phyloP scores from a whole-genome alignment of 2,113 vertebrate genomes.

The Panthera tigris region DNA sequence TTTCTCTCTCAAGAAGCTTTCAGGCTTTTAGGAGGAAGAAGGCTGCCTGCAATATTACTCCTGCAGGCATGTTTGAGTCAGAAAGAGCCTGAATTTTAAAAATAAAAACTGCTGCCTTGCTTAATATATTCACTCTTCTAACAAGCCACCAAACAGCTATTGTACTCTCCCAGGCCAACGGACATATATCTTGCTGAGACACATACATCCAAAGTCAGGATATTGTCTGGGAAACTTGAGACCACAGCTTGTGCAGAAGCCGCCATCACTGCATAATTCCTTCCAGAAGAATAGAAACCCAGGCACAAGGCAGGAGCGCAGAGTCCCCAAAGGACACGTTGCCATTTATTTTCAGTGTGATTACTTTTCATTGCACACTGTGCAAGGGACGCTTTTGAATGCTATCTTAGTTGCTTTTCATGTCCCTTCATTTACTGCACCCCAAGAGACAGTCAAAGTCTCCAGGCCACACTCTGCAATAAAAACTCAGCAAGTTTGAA shows the following conservation, averaged over 20 bases:
- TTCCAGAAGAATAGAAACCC: slow-evolving; percentile 71
- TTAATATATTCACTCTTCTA: slow-evolving; percentile 52
- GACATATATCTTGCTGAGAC: slow-evolving; percentile 61
- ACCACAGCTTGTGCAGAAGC: slow-evolving; percentile 28
- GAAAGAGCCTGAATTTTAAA: slow-evolving; percentile 55
- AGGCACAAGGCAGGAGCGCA: neutral
- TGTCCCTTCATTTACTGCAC: slow-evolving; percentile 40
- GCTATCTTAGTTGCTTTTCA: slow-evolving; percentile 57
- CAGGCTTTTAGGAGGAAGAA: slow-evolving; percentile 12
- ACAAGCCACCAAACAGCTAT: slow-evolving; percentile 46
- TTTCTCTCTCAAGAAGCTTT: slow-evolving; percentile 24
- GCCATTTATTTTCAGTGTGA: slow-evolving; percentile 47
- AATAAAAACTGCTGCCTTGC: slow-evolving; percentile 63
- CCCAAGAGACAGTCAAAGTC: slow-evolving; percentile 40
- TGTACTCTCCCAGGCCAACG: neutral
- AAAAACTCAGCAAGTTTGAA: slow-evolving; percentile 65
- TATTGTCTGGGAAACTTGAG: slow-evolving; percentile 76
- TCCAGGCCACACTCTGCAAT: slow-evolving; percentile 56
- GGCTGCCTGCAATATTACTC: neutral
- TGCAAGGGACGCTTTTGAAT: slow-evolving; percentile 24
- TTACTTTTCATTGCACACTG: slow-evolving; percentile 57
- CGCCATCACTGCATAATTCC: slow-evolving; percentile 43
- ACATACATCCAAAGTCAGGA: slow-evolving; percentile 61
- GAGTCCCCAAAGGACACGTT: neutral
- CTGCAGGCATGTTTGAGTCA: slow-evolving; percentile 38